Evolutionary conservation across 1,140 invertebrate genomes (phyloP).

Genomic region (Agraylea sexmaculata): DNA sequence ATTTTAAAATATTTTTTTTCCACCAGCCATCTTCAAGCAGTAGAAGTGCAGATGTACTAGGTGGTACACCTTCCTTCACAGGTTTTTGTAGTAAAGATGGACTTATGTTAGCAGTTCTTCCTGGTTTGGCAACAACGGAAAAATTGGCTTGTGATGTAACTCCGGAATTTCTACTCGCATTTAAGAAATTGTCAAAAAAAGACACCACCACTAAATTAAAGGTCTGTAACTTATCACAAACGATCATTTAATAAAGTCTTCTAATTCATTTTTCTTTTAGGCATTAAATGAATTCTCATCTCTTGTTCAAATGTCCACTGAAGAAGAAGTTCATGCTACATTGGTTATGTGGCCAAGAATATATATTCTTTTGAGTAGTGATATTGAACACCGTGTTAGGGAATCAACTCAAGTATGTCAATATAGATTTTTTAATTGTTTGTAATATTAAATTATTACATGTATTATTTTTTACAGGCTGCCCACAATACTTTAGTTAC

Average conservation of each 20-base stretch:
- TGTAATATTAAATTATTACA: constrained; percentile 1
- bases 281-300: constrained; percentile 67
- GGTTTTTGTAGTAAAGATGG: constrained; percentile 54
- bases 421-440: background rate
- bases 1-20: constrained; percentile 24
- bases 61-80: constrained; percentile 48
- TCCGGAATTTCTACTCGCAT: constrained; percentile 48
- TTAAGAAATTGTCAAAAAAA: constrained; percentile 74
- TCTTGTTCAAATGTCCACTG: constrained; percentile 48
- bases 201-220: constrained; percentile 78
- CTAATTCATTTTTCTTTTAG: constrained; percentile 30
- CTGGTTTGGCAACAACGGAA: constrained; percentile 42
- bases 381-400: constrained; percentile 67
- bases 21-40: constrained; percentile 79
- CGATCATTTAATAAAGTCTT: constrained; percentile 8
- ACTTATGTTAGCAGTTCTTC: constrained; percentile 46
- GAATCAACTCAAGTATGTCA: constrained; percentile 48
- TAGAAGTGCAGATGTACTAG: constrained; percentile 62
- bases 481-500: constrained; percentile 56
- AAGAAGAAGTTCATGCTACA: constrained; percentile 48
- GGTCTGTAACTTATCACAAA: constrained; percentile 32
- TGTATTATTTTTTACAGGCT: constrained; percentile 25
- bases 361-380: constrained; percentile 59
- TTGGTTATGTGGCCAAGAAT: constrained; percentile 68
- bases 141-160: constrained; percentile 46